A percentile compares a stretch with the other conserved stretches of the same genome.
Evolutionary conservation across 2,888 invertebrate genomes (phyloP).

Genomic region (Celastrina argiolus): DNA sequence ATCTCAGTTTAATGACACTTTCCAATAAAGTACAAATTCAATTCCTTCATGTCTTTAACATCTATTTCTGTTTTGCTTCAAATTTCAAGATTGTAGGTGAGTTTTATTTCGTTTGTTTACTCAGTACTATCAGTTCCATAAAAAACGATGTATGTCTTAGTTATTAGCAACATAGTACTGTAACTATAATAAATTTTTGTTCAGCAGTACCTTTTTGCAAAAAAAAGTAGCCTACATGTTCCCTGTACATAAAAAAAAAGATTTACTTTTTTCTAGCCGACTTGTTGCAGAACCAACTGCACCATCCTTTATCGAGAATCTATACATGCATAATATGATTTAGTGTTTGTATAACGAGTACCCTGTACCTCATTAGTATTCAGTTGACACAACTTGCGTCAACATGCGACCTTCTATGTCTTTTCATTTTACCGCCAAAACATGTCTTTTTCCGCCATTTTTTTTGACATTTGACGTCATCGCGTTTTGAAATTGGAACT

Average conservation of each 20-base stretch:
- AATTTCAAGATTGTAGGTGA: neutral
- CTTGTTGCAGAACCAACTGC: neutral
- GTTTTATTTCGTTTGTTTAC: too few relatives aligned
- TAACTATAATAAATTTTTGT: too few relatives aligned
- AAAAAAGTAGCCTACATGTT: too few relatives aligned
- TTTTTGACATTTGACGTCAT: neutral
- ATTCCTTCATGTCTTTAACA: neutral
- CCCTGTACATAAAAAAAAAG: too few relatives aligned
- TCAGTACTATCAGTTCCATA: too few relatives aligned
- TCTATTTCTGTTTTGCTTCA: neutral
- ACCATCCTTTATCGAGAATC: neutral
- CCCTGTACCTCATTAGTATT: neutral
- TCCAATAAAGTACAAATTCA: neutral
- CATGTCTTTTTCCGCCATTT: conserved; percentile 2
- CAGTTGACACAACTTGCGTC: neutral
- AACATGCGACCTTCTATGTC: neutral
- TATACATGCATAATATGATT: neutral
- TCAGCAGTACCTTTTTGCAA: too few relatives aligned
- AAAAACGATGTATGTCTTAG: too few relatives aligned
- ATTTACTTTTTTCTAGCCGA: neutral
- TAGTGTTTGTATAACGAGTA: neutral
- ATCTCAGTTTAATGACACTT: conserved; percentile 6
- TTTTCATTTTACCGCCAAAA: neutral
- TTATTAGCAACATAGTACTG: too few relatives aligned
- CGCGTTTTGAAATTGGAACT: neutral